Evolutionary conservation across 2,888 invertebrate species (phyloP).

Genomic region (Celastrina argiolus): DNA sequence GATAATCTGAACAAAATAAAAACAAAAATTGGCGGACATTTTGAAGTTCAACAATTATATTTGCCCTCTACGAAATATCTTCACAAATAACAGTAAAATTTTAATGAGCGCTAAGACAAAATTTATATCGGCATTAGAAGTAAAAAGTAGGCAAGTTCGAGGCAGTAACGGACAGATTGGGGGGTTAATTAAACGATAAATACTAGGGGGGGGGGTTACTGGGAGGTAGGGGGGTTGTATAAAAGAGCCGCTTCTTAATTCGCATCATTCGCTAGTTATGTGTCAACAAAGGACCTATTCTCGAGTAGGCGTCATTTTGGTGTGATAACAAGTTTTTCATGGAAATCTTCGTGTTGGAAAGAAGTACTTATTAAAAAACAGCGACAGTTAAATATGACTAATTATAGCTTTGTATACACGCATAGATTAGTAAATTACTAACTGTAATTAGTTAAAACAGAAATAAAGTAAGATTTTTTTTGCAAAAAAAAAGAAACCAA

Average conservation of each 20-base stretch:
- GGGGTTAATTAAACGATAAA: slow-evolving; percentile 76
- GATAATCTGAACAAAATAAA: too few species aligned
- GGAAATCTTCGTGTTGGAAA: not conserved
- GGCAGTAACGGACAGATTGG: slow-evolving; percentile 41
- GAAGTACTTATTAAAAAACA: too few species aligned
- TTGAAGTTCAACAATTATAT: too few species aligned
- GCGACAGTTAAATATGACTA: too few species aligned
- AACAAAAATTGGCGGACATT: too few species aligned
- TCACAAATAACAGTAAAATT: slow-evolving; percentile 1
- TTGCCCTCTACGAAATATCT: not conserved
- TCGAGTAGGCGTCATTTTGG: slow-evolving; percentile 23
- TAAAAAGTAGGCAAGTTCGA: slow-evolving; percentile 44
- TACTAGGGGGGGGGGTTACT: slow-evolving; percentile 49
- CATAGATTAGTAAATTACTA: too few species aligned
- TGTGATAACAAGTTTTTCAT: not conserved
- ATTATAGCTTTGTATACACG: too few species aligned
- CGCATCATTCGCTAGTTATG: slow-evolving; percentile 74
- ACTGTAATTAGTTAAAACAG: too few species aligned
- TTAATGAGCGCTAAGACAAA: not conserved
- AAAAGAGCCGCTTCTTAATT: slow-evolving; percentile 71
- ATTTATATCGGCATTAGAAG: slow-evolving; percentile 44
- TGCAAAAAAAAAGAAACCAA: too few species aligned
- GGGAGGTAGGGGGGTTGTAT: slow-evolving; percentile 59
- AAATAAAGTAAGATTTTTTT: too few species aligned
- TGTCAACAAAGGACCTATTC: slow-evolving; percentile 62